Evolutionary conservation across 2,113 vertebrate species (phyloP).

Genomic region (Panthera tigris): DNA sequence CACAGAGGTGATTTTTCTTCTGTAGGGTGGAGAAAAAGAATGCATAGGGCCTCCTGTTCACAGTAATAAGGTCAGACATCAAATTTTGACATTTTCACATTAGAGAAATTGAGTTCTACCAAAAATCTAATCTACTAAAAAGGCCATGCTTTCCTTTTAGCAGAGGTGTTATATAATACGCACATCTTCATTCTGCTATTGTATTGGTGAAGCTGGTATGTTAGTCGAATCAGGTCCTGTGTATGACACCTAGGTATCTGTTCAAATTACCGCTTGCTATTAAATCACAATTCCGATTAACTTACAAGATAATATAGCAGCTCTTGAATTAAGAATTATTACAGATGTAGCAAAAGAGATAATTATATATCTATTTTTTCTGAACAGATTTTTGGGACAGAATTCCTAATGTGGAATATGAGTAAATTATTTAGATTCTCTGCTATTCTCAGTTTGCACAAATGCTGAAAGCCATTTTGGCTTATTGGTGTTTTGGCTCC

Average conservation of each 20-base stretch:
- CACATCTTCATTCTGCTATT: neutral
- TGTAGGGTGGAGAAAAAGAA: neutral
- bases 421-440: conserved; percentile 43
- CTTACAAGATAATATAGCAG: neutral
- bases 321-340: conserved; percentile 21
- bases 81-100: conserved; percentile 59
- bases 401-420: conserved; percentile 15
- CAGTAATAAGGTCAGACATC: conserved; percentile 15
- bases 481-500: conserved; percentile 59
- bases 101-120: conserved; percentile 52
- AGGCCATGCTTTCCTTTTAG: neutral
- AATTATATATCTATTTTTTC: neutral
- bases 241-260: neutral
- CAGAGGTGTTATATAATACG: neutral
- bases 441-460: conserved; percentile 49
- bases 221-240: no score
- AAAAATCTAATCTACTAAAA: conserved; percentile 47
- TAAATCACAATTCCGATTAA: conserved; percentile 3
- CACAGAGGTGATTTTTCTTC: conserved; percentile 36
- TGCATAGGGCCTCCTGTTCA: neutral
- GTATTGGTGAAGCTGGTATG: neutral
- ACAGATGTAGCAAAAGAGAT: neutral
- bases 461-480: conserved; percentile 54
- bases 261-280: neutral
- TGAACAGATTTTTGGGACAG: conserved; percentile 46